Evolutionary conservation across 2,888 invertebrate species (phyloP), one percentile per base, ranked within the genome.

Genomic region (Diplolepis rosae): DNA sequence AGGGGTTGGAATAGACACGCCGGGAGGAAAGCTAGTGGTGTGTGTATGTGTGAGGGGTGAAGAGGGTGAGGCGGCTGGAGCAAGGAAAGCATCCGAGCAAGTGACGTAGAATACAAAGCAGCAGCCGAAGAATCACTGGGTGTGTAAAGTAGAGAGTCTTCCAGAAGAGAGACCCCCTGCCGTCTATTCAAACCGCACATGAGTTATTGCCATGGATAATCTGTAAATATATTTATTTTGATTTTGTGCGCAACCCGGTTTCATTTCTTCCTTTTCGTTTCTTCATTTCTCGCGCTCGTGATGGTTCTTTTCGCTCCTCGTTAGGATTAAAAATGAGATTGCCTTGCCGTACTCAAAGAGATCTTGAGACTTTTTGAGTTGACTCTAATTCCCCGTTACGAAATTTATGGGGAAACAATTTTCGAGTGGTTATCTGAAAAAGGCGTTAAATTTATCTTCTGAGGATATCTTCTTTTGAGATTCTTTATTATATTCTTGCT

Each of bases 221-320:
- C 85, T 87, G 84, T 87, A 85, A 87, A 87, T 87, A 85, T 87
- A 85, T 87, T 87, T 87, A 86, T 87, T 87, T 87, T 85, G 85
- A 87, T 87, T 87, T 84, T 83, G 82, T 85, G 84, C 86, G 82
- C 83, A 80, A 80, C 82, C 77, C 81, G 77, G 78, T 83, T 84
- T 82, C n/a, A 83, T 80, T 83, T 81, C 70, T 61, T 39, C 22
- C 3, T 22, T 24, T 61, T 39, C 32, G 18, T 18, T 54, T 54
- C 30, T 32, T 18, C 9, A 28, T 28, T 30, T 52, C 52, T 52
- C 15, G 52, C 52, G 28, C 52, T 52, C 52, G n/a, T n/a, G n/a
- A n/a, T n/a, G n/a, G n/a, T n/a, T n/a, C n/a, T n/a, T n/a, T 28
- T 52, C 28, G 28, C 52, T 30, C 6, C 54, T 32, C 18, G 54